These are phyloP conservation scores for Drosophila neotestacea DNA, from an alignment of 2,888 invertebrate species.

Conservation along the genomic window DNA sequence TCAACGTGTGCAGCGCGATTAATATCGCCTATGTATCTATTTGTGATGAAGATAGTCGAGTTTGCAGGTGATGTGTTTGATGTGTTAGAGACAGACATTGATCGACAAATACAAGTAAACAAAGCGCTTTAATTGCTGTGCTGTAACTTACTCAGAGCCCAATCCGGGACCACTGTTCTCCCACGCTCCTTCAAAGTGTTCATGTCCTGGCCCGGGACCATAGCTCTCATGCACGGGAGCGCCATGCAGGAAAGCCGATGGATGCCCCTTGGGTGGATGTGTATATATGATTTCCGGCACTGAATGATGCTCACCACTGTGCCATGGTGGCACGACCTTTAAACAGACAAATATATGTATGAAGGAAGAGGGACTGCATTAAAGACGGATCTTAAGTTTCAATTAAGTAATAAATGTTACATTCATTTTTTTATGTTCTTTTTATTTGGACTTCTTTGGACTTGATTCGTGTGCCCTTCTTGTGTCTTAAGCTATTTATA, in stretches of 20 bases:
- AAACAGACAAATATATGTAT: not conserved
- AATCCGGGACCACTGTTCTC: conserved; percentile 88
- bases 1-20: conserved; percentile 87
- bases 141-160: conserved; percentile 87
- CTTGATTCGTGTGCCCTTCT: conserved; percentile 27
- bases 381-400: conserved; percentile 33
- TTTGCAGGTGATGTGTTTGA: conserved; percentile 15
- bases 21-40: conserved; percentile 87
- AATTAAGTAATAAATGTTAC: conserved; percentile 8
- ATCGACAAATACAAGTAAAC: conserved; percentile 38
- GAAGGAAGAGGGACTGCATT: not conserved
- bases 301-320: conserved; percentile 74
- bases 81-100: conserved; percentile 54
- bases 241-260: conserved; percentile 82
- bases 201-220: conserved; percentile 82
- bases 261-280: conserved; percentile 83
- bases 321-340: conserved; percentile 84
- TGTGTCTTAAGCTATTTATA: conserved; percentile 61
- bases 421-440: conserved; percentile 22
- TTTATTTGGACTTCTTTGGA: conserved; percentile 36
- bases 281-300: conserved; percentile 84
- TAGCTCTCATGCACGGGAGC: conserved; percentile 80
- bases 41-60: conserved; percentile 39
- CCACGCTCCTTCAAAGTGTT: conserved; percentile 87
- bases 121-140: conserved; percentile 1